Percentiles rank a stretch among this genome's conserved stretches.
Conservation (phyloP, 2,888 invertebrate species). For the Schrankia costaestrigalis region DNA sequence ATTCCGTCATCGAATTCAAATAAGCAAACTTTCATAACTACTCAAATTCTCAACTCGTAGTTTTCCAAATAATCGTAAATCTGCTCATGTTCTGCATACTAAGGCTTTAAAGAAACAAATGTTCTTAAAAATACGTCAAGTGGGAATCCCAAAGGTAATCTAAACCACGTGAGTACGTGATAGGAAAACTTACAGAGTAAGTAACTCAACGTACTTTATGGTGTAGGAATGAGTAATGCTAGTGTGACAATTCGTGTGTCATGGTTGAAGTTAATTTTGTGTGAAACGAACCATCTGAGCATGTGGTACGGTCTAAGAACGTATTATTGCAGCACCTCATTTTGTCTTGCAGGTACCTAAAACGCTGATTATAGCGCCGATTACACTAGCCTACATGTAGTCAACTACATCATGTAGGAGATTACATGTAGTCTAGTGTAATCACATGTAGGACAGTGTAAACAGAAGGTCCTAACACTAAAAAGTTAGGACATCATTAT, state of each 20-base stretch:
- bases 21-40: constrained; percentile 24
- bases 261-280: constrained; percentile 5
- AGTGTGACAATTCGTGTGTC: constrained; percentile 3
- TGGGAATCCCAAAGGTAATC: constrained; percentile 68
- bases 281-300: too few relatives aligned
- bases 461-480: too few relatives aligned
- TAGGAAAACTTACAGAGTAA: constrained; percentile 52
- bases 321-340: too few relatives aligned
- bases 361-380: too few relatives aligned
- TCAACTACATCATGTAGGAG: too few relatives aligned
- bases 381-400: too few relatives aligned
- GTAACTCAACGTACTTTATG: constrained; percentile 16
- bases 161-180: constrained; percentile 71
- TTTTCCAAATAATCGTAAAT: constrained; percentile 64
- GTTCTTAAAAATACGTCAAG: constrained; percentile 20
- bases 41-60: constrained; percentile 41
- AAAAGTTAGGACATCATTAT: too few relatives aligned
- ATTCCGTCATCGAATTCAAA: constrained; percentile 5
- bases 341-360: too few relatives aligned
- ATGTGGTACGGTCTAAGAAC: too few relatives aligned
- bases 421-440: too few relatives aligned
- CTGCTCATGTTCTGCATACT: constrained; percentile 56
- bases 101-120: constrained; percentile 43
- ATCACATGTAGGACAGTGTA: too few relatives aligned
- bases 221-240: constrained; percentile 3